Evolutionary conservation across 2,888 invertebrate species (phyloP), one percentile per base, ranked within the genome.

Genomic region (Salpingus planirostris): DNA sequence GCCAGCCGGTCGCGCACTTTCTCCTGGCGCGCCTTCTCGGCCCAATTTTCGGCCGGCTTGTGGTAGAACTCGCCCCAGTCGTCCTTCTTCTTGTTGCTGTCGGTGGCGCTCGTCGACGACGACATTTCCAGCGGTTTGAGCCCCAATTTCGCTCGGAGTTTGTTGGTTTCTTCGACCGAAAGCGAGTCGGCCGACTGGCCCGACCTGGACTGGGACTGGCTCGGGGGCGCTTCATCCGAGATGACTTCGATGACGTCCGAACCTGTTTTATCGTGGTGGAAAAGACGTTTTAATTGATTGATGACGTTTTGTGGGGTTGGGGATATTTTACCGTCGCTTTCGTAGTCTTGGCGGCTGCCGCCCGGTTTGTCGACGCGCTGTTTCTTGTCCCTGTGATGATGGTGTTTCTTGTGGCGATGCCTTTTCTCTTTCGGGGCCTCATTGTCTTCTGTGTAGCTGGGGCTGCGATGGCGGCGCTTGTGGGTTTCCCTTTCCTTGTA

Each of bases 111-210:
- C 2, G 21, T 23, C 7, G 31, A 15, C 23, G 33, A 36, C 5
- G 45, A 40, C n/a, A 83, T 66, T 51, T 92, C 85, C 2, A 97
- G 67, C 0, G 96, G 97, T 57, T 92, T 93, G 18, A 97, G 68
- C 1, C 97, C 97, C 13, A 98, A 73, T 60, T 93, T 92, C 2
- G 88, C 88, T 52, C 97, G 73, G 7, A 98, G 66, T 46, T 81
- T 84, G 65, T 95, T 95, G 3, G 88, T 89, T 50, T 87, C 89
- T 30, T 81, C 80, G 27, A 91, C 73, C 1, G 89, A 88, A 11
- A 90, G 66, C 50, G 72, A 78, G 52, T 64, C 74, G 56, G 57
- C 66, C 27, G 62, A 65, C 28, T 57, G 57, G 24, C 55, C 63
- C 42, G 54, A 65, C 13, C 62, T 59, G 21, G 62, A 54, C 6